Percentiles rank a stretch among this genome's conserved stretches.
Evolutionary conservation across 1,140 invertebrate genomes (phyloP).

Genomic region (Diprion similis): DNA sequence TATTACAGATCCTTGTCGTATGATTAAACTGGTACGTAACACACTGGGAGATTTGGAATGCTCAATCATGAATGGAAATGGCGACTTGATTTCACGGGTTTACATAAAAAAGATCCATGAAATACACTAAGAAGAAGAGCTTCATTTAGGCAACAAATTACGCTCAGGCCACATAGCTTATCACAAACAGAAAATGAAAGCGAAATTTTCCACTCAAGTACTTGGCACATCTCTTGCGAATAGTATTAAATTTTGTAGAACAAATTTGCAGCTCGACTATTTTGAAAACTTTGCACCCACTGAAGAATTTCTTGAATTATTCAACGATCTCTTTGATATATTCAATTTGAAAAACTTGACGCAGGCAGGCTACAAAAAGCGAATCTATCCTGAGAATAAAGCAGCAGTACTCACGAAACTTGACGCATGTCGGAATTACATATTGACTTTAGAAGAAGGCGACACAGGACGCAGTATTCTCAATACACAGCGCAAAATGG

Average conservation of each 20-base stretch:
- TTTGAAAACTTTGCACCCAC: constrained; percentile 34
- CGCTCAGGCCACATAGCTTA: constrained; percentile 40
- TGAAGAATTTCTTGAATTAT: constrained; percentile 33
- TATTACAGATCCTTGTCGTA: constrained; percentile 41
- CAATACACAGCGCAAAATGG: not conserved
- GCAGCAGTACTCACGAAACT: not conserved
- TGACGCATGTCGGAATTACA: not conserved
- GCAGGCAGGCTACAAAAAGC: constrained; percentile 13
- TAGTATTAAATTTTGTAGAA: constrained; percentile 22
- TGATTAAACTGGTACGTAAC: constrained; percentile 47
- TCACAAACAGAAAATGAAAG: constrained; percentile 45
- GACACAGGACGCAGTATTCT: not conserved
- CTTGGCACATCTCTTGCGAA: too few relatives aligned
- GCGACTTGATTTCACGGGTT: constrained; percentile 33
- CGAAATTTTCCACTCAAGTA: constrained; percentile 39
- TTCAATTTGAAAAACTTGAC: constrained; percentile 37
- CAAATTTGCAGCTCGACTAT: constrained; percentile 22
- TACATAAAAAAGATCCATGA: too few relatives aligned
- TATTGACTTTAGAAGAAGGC: not conserved
- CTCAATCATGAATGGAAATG: constrained; percentile 36
- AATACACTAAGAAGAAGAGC: constrained; percentile 38
- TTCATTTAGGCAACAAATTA: constrained; percentile 44
- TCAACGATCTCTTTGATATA: constrained; percentile 45
- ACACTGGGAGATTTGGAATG: constrained; percentile 35
- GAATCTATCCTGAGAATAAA: not conserved